A percentile compares a stretch with the other conserved stretches of the same genome.
Evolutionary conservation across 2,113 vertebrate genomes (phyloP).

Genomic region (Takifugu bimaculatus): DNA sequence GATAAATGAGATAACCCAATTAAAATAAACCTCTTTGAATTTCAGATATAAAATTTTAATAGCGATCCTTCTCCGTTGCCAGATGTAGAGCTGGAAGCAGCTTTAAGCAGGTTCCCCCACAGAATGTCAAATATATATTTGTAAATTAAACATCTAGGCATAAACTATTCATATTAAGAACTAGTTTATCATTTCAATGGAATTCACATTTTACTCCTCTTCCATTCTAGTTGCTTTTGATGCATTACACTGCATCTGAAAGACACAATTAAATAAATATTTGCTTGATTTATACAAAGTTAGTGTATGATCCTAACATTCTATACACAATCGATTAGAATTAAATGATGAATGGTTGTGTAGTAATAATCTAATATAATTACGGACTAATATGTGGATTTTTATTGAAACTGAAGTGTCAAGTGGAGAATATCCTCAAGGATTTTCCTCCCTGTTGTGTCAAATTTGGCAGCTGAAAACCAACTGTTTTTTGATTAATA

Average conservation of each 20-base stretch:
- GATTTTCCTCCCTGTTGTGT: too few relatives aligned
- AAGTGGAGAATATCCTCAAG: too few relatives aligned
- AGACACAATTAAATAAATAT: too few relatives aligned
- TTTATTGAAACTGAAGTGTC: too few relatives aligned
- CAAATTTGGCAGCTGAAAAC: too few relatives aligned
- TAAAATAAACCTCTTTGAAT: conserved; percentile 29
- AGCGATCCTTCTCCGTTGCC: conserved; percentile 50
- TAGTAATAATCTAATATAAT: too few relatives aligned
- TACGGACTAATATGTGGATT: too few relatives aligned
- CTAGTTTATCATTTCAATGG: conserved; percentile 44
- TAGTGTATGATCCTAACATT: too few relatives aligned
- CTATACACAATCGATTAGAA: too few relatives aligned
- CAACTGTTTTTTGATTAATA: too few relatives aligned
- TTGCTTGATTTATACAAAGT: too few relatives aligned
- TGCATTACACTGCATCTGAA: neutral
- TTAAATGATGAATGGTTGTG: too few relatives aligned
- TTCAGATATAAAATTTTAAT: conserved; percentile 46
- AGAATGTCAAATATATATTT: conserved; percentile 48
- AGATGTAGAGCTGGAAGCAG: conserved; percentile 33
- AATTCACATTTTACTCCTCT: conserved; percentile 27
- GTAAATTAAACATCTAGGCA: conserved; percentile 62
- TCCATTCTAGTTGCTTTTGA: neutral
- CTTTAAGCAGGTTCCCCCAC: conserved; percentile 18
- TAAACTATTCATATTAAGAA: conserved; percentile 56
- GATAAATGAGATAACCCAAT: conserved; percentile 16